phyloP scores from a whole-genome alignment of 2,888 invertebrate genomes.

The Latrodectus hesperus region DNA sequence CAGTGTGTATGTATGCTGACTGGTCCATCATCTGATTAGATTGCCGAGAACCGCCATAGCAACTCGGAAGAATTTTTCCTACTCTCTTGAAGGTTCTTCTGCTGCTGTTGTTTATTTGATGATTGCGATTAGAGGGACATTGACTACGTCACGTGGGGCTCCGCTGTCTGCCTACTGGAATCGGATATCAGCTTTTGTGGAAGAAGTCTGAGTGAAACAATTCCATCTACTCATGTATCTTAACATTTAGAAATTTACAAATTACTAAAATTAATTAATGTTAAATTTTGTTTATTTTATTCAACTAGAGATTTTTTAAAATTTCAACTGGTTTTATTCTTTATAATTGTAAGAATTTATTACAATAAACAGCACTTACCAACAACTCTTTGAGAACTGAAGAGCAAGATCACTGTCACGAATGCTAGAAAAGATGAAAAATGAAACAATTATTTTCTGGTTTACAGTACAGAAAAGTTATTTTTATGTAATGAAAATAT shows the following conservation, averaged over 20 bases:
- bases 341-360: not conserved
- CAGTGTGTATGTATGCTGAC: not conserved
- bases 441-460: not conserved
- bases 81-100: conserved; percentile 7
- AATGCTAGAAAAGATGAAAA: conserved; percentile 47
- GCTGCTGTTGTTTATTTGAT: not conserved
- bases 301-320: no score
- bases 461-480: no score
- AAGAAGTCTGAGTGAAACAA: not conserved
- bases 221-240: no score
- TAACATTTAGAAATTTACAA: no score
- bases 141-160: not conserved
- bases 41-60: conserved; percentile 13
- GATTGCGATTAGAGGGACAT: not conserved
- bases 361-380: conserved; percentile 26
- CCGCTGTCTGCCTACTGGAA: not conserved
- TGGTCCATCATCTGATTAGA: conserved; percentile 62
- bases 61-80: conserved; percentile 17
- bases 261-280: no score
- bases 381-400: conserved; percentile 48
- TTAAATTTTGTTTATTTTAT: no score
- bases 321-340: no score
- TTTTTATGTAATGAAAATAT: not conserved
- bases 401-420: conserved; percentile 60
- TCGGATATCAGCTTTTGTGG: not conserved